These are phyloP conservation scores for Phytoseiulus persimilis DNA, from an alignment of 2,888 invertebrate genomes.

Conservation along the genomic window DNA sequence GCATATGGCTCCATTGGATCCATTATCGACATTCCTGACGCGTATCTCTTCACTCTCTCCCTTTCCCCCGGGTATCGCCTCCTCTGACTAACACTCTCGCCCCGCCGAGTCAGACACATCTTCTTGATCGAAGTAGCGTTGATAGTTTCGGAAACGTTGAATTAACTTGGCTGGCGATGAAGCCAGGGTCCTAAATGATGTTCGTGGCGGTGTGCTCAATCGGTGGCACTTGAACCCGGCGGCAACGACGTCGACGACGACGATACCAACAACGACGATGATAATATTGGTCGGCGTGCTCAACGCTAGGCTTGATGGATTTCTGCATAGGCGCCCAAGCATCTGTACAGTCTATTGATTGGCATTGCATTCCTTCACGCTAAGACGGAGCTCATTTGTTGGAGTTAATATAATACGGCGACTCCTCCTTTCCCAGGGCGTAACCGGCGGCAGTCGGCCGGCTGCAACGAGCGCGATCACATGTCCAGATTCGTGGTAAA, in stretches of 20 bases:
- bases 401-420: background rate
- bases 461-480: background rate
- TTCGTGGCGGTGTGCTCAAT: background rate
- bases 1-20: background rate
- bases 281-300: background rate
- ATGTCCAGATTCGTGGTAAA: too few species aligned
- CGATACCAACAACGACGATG: background rate
- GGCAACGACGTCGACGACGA: background rate
- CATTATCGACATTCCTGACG: background rate
- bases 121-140: background rate
- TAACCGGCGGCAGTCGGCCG: background rate
- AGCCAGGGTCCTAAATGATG: background rate
- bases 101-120: background rate
- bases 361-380: background rate
- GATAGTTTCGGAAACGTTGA: background rate
- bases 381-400: background rate
- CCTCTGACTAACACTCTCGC: background rate
- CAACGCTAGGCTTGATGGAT: background rate
- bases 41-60: background rate
- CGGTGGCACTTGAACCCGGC: background rate
- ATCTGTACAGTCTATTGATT: background rate
- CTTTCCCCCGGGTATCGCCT: too few species aligned
- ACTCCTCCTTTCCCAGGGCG: background rate
- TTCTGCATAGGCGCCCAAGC: background rate
- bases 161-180: background rate